Evolutionary conservation across 2,797 vertebrate species (phyloP).

Genomic region (Catamblyrhynchus diadema): DNA sequence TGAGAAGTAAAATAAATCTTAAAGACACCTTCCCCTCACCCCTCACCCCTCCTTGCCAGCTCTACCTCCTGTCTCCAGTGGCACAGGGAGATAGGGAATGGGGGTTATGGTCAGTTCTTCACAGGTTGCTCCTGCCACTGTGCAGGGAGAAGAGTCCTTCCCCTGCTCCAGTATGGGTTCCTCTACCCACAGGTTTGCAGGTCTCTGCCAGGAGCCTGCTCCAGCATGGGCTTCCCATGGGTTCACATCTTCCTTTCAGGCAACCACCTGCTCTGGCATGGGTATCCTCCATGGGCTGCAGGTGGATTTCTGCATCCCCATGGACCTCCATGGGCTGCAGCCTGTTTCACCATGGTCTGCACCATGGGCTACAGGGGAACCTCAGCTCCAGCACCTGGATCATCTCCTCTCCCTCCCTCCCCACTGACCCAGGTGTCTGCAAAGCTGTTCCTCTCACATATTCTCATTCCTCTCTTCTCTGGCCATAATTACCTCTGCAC

Average conservation of each 20-base stretch:
- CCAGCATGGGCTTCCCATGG: background rate
- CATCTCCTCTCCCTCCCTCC: background rate
- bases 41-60: background rate
- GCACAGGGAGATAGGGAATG: background rate
- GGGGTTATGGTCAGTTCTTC: background rate
- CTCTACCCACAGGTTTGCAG: no score
- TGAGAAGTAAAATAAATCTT: background rate
- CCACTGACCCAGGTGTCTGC: background rate
- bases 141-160: background rate
- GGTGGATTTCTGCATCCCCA: background rate
- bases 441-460: background rate
- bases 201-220: background rate
- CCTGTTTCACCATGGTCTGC: background rate
- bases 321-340: no score
- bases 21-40: background rate
- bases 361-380: rapidly evolving
- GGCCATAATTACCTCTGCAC: background rate
- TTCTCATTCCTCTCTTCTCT: background rate
- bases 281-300: background rate
- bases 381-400: background rate
- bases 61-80: background rate
- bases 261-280: background rate
- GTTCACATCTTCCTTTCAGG: background rate
- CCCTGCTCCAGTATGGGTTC: background rate
- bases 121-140: background rate